Evolutionary conservation across 2,797 vertebrate species (phyloP).

Genomic region (Falco cherrug): DNA sequence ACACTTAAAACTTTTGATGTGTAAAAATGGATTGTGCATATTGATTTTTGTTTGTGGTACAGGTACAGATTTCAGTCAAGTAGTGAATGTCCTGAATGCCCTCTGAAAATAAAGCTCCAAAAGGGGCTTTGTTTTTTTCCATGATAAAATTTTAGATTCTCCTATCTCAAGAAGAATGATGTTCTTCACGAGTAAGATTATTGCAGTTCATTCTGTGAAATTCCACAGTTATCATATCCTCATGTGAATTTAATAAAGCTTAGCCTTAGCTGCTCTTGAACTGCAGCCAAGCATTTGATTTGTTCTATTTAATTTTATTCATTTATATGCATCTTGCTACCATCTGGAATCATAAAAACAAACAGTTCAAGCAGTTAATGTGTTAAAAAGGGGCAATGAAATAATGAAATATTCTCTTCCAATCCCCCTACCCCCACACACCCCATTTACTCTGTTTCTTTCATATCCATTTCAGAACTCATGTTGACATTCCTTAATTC

Average conservation of each 20-base stretch:
- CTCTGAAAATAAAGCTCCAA: not conserved
- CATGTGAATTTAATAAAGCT: slow-evolving; percentile 65
- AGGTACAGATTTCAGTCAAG: not conserved
- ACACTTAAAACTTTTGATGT: not conserved
- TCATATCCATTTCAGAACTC: slow-evolving; percentile 61
- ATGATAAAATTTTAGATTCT: not conserved
- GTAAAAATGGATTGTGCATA: not conserved
- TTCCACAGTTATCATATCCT: slow-evolving; percentile 38
- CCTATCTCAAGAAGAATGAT: not conserved
- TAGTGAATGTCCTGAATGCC: not conserved
- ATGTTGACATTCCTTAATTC: slow-evolving; percentile 51
- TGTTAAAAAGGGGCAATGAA: slow-evolving; percentile 46
- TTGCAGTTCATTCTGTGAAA: slow-evolving; percentile 29
- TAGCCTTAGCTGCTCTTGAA: slow-evolving; percentile 56
- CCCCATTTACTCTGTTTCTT: not conserved
- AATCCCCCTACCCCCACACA: too few relatives aligned
- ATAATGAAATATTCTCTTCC: slow-evolving; percentile 18
- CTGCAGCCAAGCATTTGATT: slow-evolving; percentile 54
- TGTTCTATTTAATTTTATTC: slow-evolving; percentile 45
- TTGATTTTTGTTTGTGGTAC: not conserved
- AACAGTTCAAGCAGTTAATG: slow-evolving; percentile 45
- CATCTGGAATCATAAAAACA: slow-evolving; percentile 58
- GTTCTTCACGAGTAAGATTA: slow-evolving; percentile 17
- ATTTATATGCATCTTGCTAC: slow-evolving; percentile 23
- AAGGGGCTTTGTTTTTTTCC: not conserved